Conservation (phyloP, 2,113 vertebrate genomes). For the Dromas ardeola region DNA sequence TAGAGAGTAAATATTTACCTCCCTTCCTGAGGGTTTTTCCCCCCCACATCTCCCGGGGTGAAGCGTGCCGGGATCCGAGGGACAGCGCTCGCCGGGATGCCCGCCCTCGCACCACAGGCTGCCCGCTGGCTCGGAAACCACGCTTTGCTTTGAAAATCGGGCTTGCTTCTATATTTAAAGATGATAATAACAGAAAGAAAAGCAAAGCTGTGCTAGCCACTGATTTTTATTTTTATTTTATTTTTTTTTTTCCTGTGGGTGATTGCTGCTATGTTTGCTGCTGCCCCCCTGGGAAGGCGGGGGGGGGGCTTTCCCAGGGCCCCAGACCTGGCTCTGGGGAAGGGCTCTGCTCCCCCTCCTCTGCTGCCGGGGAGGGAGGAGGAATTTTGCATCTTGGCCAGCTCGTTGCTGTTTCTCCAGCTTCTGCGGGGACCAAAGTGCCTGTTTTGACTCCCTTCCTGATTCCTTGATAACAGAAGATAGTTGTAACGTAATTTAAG, state of each 20-base stretch:
- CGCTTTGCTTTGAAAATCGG: rapidly evolving
- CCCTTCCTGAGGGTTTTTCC: neutral
- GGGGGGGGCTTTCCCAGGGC: neutral
- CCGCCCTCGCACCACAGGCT: rapidly evolving
- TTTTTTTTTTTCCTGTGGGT: neutral
- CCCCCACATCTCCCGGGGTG: neutral
- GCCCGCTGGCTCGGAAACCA: neutral
- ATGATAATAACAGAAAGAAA: neutral
- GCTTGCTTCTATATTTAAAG: neutral
- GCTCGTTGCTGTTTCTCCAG: neutral
- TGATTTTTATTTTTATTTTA: neutral
- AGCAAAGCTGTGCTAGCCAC: neutral
- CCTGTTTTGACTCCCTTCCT: neutral
- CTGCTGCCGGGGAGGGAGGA: neutral
- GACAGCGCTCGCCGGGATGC: neutral
- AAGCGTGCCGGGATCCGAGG: neutral
- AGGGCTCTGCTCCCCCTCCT: neutral
- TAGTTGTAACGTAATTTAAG: neutral
- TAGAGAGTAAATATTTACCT: slow-evolving; percentile 24
- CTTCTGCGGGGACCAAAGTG: neutral
- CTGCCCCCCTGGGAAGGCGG: rapidly evolving
- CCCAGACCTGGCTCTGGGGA: neutral
- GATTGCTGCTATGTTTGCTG: neutral
- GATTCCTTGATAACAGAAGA: neutral
- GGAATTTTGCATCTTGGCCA: neutral